Evolutionary conservation across 1,140 invertebrate genomes (phyloP), one percentile per base, ranked within the genome.

Genomic region (Gonatopus flavifemur): DNA sequence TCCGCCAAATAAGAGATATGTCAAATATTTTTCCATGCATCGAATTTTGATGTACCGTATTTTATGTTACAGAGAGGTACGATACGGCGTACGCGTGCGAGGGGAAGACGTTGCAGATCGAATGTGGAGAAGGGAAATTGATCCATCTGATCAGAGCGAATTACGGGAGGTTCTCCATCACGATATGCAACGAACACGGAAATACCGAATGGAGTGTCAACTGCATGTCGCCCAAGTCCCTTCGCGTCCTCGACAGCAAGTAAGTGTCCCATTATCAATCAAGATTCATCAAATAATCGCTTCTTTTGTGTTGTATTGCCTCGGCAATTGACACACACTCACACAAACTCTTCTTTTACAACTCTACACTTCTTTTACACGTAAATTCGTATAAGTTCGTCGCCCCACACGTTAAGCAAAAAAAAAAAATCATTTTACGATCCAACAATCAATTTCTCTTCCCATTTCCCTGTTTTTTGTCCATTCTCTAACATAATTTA

Each of bases 171-270:
- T 98, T 94, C 80, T 94, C 91, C 49, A 94, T 96, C 76, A 93
- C 91, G 64, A 93, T 96, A 71, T 98, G 94, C 82, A 98, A 98
- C 76, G 91, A 94, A 67, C 90, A 95, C 70, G 94, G 94, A 47
- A 89, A 93, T 78, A 93, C 91, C n/a, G 93, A 95, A 63, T 96
- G 94, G 94, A 94, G 91, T 77, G 91, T 96, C 59, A 94, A 96
- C 76, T 97, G 94, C 74, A 94, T 93, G 87, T 91, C 91, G 38
- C 86, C 85, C 18, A 90, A 88, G 67, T 90, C 88, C 43, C 82
- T 90, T 54, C 80, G 88, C 33, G 89, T 92, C 42, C 81, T 93
- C 43, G 88, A 89, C 73, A 86, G 81, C 79, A 89, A 83, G 90
- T 91, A 81, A 80, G 82, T 76, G 47, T 42, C 18, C 28, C 33